Evolutionary conservation across 2,113 vertebrate genomes (phyloP).

Genomic region (Sphaerodactylus townsendi): DNA sequence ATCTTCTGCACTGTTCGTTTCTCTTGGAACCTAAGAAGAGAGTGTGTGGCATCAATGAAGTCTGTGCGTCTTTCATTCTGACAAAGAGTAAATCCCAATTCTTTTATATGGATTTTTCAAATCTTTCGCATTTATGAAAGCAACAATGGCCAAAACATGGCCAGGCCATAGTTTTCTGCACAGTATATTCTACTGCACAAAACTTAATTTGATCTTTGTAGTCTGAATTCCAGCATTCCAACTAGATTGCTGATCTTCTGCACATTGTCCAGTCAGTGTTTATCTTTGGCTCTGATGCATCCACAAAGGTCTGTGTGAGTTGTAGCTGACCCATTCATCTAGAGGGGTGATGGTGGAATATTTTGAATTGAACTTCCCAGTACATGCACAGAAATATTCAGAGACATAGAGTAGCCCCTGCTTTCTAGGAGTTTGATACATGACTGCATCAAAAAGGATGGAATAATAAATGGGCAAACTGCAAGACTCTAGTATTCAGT

Average conservation of each 20-base stretch:
- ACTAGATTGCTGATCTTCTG: neutral
- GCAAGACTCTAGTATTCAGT: neutral
- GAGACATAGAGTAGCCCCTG: neutral
- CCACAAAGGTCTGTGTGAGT: neutral
- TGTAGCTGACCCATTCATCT: neutral
- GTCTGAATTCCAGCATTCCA: neutral
- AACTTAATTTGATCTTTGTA: neutral
- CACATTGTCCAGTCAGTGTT: neutral
- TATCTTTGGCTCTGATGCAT: neutral
- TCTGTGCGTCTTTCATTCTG: neutral
- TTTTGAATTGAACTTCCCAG: neutral
- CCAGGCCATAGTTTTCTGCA: neutral
- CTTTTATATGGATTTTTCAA: neutral
- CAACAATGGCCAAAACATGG: neutral
- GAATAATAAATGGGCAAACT: neutral
- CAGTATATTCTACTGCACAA: neutral
- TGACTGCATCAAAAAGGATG: neutral
- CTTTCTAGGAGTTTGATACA: neutral
- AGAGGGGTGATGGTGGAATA: neutral
- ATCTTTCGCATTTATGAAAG: neutral
- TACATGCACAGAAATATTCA: neutral
- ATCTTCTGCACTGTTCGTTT: too few species aligned
- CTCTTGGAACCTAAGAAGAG: neutral
- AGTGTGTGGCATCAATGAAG: neutral
- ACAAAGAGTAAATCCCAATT: neutral